These are phyloP conservation scores for Zalophus californianus DNA, from an alignment of 2,797 vertebrate genomes.

Conservation along the genomic window DNA sequence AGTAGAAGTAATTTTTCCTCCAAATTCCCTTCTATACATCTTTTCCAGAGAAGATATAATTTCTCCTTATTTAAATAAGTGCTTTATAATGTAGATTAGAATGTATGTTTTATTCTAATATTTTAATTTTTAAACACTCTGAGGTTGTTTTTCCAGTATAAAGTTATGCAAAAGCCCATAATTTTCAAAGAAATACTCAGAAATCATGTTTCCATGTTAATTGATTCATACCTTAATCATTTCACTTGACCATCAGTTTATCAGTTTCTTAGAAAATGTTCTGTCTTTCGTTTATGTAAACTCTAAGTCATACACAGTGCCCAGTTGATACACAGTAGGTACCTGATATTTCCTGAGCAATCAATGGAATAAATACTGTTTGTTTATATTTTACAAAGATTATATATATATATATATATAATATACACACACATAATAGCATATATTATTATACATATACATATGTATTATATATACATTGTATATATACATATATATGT, in stretches of 20 bases:
- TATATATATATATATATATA: background rate
- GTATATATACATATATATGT: background rate
- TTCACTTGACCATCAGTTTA: background rate
- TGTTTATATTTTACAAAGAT: background rate
- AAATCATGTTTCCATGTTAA: conserved; percentile 41
- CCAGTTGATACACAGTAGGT: background rate
- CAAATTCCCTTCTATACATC: background rate
- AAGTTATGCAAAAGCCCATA: background rate
- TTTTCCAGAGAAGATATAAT: background rate
- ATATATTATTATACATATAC: background rate
- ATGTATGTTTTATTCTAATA: background rate
- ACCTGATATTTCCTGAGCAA: conserved; percentile 13
- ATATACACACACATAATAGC: no score
- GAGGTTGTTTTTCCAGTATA: conserved; percentile 16
- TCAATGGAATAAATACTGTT: background rate
- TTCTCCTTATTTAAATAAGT: conserved; percentile 36
- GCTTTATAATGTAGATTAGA: background rate
- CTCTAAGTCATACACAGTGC: background rate
- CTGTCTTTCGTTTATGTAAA: background rate
- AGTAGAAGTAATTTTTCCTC: background rate
- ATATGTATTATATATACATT: no score
- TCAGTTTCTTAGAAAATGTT: background rate
- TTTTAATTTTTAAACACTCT: conserved; percentile 52
- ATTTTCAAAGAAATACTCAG: conserved; percentile 56
- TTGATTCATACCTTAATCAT: conserved; percentile 6